These are phyloP conservation scores for Vidua chalybeata DNA, from an alignment of 2,113 vertebrate genomes.

Conservation along the genomic window DNA sequence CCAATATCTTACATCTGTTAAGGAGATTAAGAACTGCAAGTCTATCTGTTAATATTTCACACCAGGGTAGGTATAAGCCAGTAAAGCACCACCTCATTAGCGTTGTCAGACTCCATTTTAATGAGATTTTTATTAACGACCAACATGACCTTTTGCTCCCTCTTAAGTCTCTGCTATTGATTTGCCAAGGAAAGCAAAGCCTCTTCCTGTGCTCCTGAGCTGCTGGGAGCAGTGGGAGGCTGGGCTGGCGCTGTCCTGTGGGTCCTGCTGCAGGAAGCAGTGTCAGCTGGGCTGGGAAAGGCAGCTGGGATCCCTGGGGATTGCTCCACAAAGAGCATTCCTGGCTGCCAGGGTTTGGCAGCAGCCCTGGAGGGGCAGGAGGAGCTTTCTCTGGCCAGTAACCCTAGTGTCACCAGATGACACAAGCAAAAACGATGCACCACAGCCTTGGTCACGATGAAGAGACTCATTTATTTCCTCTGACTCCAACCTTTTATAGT, in stretches of 20 bases:
- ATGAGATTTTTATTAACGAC: conserved; percentile 69
- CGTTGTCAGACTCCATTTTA: conserved; percentile 40
- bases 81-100: conserved; percentile 60
- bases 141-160: conserved; percentile 54
- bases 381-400: neutral
- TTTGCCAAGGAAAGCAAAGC: conserved; percentile 49
- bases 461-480: too few relatives aligned
- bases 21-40: conserved; percentile 55
- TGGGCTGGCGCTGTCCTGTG: neutral
- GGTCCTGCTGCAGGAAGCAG: neutral
- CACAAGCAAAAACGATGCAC: too few relatives aligned
- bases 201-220: neutral
- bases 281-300: neutral
- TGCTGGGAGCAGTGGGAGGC: neutral
- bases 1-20: conserved; percentile 65
- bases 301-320: neutral
- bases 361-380: neutral
- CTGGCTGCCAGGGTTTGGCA: neutral
- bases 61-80: conserved; percentile 52
- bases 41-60: conserved; percentile 65
- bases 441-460: too few relatives aligned
- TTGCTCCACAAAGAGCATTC: fast-evolving
- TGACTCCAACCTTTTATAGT: too few relatives aligned
- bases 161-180: conserved; percentile 24
- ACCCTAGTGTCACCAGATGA: too few relatives aligned